Conservation (phyloP, 2,113 vertebrate species). For the Gila orcuttii region DNA sequence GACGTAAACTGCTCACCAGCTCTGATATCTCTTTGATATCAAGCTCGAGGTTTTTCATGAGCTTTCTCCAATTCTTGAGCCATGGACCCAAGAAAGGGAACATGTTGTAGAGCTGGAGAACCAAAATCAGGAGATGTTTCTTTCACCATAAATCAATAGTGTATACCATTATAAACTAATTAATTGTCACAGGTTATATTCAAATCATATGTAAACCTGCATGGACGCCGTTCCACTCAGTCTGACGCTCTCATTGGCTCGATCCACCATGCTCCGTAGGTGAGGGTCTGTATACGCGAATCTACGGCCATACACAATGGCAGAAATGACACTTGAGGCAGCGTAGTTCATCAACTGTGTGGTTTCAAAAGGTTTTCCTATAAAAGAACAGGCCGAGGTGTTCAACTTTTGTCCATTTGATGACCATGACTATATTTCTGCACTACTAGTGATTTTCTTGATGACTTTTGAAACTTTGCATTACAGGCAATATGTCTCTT, state of each 20-base stretch:
- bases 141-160: not conserved
- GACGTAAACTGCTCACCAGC: conserved; percentile 53
- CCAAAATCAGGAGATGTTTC: not conserved
- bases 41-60: conserved; percentile 8
- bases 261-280: conserved; percentile 50
- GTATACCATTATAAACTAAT: not conserved
- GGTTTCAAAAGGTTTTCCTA: conserved; percentile 61
- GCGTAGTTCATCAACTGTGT: conserved; percentile 48
- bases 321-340: conserved; percentile 60
- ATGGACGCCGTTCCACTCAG: conserved; percentile 42
- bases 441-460: not conserved
- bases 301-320: conserved; percentile 60
- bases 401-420: not conserved
- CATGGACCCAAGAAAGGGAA: conserved; percentile 66
- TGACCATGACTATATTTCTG: not conserved
- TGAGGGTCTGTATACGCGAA: conserved; percentile 55
- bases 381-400: not conserved
- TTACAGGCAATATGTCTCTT: no score
- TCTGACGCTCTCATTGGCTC: conserved; percentile 46
- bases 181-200: not conserved
- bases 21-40: conserved; percentile 27
- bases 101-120: conserved; percentile 71
- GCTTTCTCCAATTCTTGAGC: conserved; percentile 47
- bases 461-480: not conserved
- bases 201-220: conserved; percentile 35